These are phyloP conservation scores for Drosophila lacertosa DNA, from an alignment of 1,140 invertebrate genomes.

Conservation along the genomic window DNA sequence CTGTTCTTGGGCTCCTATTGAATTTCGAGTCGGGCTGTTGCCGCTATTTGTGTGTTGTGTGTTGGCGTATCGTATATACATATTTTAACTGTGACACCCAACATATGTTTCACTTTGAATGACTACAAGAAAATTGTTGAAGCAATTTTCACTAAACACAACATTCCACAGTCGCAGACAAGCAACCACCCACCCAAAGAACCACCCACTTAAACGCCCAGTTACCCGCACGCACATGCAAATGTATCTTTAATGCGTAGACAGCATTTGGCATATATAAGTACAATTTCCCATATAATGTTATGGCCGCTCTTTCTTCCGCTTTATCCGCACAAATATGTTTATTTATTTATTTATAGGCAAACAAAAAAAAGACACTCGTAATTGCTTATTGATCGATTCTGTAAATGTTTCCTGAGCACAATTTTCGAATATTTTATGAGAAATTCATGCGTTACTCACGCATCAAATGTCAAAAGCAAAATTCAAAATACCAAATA, in stretches of 20 bases:
- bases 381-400: slow-evolving; percentile 77
- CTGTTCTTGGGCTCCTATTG: slow-evolving; percentile 34
- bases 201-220: slow-evolving; percentile 18
- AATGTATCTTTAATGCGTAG: slow-evolving; percentile 68
- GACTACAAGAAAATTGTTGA: slow-evolving; percentile 65
- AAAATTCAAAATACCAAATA: too few species aligned
- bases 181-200: neutral
- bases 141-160: slow-evolving; percentile 73
- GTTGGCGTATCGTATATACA: slow-evolving; percentile 33
- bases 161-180: slow-evolving; percentile 38
- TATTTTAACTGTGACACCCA: slow-evolving; percentile 72
- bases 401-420: slow-evolving; percentile 59
- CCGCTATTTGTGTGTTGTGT: slow-evolving; percentile 2
- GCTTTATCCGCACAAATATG: slow-evolving; percentile 30
- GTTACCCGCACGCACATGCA: slow-evolving; percentile 38
- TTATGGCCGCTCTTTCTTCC: slow-evolving; percentile 15
- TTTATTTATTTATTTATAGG: slow-evolving; percentile 52
- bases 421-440: slow-evolving; percentile 59
- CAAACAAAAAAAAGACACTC: slow-evolving; percentile 21
- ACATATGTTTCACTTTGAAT: slow-evolving; percentile 76
- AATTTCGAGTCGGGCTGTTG: slow-evolving; percentile 27
- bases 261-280: slow-evolving; percentile 33
- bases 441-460: slow-evolving; percentile 34
- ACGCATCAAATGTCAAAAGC: too few species aligned
- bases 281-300: slow-evolving; percentile 50